Evolutionary conservation across 2,888 invertebrate species (phyloP).

Genomic region (Tuberolachnus salignus): DNA sequence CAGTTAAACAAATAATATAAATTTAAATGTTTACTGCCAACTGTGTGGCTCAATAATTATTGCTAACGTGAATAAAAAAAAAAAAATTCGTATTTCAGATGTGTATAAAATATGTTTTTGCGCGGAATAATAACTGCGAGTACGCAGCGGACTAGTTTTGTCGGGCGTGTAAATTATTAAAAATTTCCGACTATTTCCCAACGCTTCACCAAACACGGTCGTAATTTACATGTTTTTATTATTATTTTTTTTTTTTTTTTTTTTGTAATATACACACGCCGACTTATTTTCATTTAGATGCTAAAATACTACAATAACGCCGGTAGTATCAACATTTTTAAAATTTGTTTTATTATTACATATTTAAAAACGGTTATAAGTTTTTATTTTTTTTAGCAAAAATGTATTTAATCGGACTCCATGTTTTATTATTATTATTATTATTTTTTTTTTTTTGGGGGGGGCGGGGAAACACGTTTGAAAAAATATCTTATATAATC

Average conservation of each 20-base stretch:
- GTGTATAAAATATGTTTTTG: conserved; percentile 44
- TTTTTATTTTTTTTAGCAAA: too few species aligned
- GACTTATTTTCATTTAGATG: not conserved
- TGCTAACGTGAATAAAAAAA: conserved; percentile 29
- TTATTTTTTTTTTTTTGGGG: too few species aligned
- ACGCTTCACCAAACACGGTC: not conserved
- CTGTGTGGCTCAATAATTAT: conserved; percentile 23
- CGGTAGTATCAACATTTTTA: too few species aligned
- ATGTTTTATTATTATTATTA: too few species aligned
- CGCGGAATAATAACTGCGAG: conserved; percentile 24
- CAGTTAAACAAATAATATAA: conserved; percentile 46
- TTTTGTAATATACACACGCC: too few species aligned
- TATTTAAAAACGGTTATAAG: too few species aligned
- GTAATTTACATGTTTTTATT: conserved; percentile 2
- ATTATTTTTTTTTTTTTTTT: conserved; percentile 15
- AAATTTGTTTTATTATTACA: too few species aligned
- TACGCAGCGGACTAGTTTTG: conserved; percentile 10
- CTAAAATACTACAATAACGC: too few species aligned
- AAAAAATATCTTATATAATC: too few species aligned
- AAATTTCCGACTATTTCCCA: conserved; percentile 12
- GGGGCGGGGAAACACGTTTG: too few species aligned
- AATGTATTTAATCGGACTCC: too few species aligned
- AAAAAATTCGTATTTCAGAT: conserved; percentile 44
- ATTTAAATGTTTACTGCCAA: conserved; percentile 49
- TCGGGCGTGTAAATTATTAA: conserved; percentile 27